Conservation (phyloP, 2,888 invertebrate genomes). For the Cheilosia pagana region DNA sequence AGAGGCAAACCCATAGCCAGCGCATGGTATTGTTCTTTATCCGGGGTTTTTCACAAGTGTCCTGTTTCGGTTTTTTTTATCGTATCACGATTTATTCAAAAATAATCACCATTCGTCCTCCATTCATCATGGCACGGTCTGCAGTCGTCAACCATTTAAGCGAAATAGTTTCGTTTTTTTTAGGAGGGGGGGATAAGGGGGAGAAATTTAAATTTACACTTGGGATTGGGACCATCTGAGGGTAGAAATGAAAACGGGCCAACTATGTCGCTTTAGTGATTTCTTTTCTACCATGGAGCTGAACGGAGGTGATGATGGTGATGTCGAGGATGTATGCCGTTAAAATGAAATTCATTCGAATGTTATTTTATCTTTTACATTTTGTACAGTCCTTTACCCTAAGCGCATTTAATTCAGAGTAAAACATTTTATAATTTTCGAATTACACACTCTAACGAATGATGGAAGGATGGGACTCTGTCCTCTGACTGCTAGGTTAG, state of each 20-base stretch:
- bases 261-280: slow-evolving; percentile 13
- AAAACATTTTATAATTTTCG: not conserved
- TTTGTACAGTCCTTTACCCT: slow-evolving; percentile 7
- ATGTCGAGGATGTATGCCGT: slow-evolving; percentile 7
- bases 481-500: no score
- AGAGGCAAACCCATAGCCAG: slow-evolving; percentile 41
- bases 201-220: slow-evolving; percentile 49
- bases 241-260: slow-evolving; percentile 26
- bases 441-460: slow-evolving; percentile 9
- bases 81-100: slow-evolving; percentile 68
- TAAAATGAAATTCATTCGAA: slow-evolving; percentile 9
- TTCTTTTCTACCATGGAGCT: slow-evolving; percentile 10
- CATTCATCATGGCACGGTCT: slow-evolving; percentile 72
- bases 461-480: not conserved
- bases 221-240: slow-evolving; percentile 30
- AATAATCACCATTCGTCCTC: slow-evolving; percentile 69
- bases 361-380: slow-evolving; percentile 14
- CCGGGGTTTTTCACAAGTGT: slow-evolving; percentile 16
- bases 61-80: slow-evolving; percentile 9
- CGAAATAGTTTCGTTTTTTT: slow-evolving; percentile 49
- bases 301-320: not conserved
- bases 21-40: slow-evolving; percentile 25
- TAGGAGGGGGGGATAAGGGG: not conserved
- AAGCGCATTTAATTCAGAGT: slow-evolving; percentile 14
- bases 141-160: slow-evolving; percentile 71